Evolutionary conservation across 2,113 vertebrate species (phyloP).

Genomic region (Camarhynchus parvulus): DNA sequence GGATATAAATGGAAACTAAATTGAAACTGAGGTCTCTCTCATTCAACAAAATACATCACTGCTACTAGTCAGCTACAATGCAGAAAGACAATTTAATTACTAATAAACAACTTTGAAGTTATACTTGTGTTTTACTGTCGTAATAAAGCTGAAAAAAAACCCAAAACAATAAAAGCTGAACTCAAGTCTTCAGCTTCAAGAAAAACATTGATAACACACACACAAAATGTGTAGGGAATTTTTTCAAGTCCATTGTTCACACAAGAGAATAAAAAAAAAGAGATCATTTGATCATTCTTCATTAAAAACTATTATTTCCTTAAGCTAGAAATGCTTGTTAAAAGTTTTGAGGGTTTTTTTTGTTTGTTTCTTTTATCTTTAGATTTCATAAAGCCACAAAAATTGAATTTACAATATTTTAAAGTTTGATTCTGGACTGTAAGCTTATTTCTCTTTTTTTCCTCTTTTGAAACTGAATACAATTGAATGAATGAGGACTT

Average conservation of each 20-base stretch:
- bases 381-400: not conserved
- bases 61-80: conserved; percentile 20
- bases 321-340: not conserved
- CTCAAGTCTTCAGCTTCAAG: conserved; percentile 6
- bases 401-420: not conserved
- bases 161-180: not conserved
- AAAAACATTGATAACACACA: not conserved
- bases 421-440: not conserved
- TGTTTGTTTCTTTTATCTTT: not conserved
- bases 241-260: not conserved
- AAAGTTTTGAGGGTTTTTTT: not conserved
- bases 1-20: conserved; percentile 25
- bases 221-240: not conserved
- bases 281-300: not conserved
- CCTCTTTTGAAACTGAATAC: not conserved
- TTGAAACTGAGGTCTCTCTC: conserved; percentile 3
- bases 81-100: conserved; percentile 25
- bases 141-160: conserved; percentile 2
- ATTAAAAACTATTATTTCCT: not conserved
- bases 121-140: conserved; percentile 14
- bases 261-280: not conserved
- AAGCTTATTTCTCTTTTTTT: not conserved
- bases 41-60: conserved; percentile 3
- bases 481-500: not conserved
- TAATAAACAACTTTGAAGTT: conserved; percentile 47